phyloP scores from a whole-genome alignment of 2,797 vertebrate genomes.

The Lutjanus campechanus region DNA sequence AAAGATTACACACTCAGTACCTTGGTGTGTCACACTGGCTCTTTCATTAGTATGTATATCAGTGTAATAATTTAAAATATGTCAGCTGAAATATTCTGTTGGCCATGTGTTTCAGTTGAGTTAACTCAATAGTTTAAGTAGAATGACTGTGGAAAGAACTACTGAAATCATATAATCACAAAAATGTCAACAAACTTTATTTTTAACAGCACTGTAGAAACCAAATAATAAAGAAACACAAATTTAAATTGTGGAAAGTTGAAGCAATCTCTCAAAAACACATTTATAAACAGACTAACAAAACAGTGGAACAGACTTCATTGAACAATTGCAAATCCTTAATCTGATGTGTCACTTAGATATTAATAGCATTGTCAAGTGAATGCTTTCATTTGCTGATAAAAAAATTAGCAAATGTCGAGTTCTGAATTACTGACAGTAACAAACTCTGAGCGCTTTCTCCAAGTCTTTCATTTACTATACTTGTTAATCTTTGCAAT shows the following conservation, averaged over 20 bases:
- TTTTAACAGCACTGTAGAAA: conserved; percentile 67
- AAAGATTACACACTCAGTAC: conserved; percentile 34
- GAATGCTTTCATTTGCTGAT: conserved; percentile 17
- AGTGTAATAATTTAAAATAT: not conserved
- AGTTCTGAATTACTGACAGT: conserved; percentile 10
- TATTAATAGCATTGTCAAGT: conserved; percentile 8
- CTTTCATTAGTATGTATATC: conserved; percentile 9
- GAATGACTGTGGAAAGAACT: not conserved
- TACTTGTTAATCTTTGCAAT: conserved; percentile 31
- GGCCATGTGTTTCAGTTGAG: not conserved
- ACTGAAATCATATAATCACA: conserved; percentile 50
- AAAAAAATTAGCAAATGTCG: not conserved
- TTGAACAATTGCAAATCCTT: conserved; percentile 28
- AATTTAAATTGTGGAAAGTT: conserved; percentile 39
- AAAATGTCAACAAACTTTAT: conserved; percentile 72
- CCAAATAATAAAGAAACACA: conserved; percentile 45
- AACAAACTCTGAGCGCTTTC: conserved; percentile 13
- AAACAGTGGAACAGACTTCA: conserved; percentile 24
- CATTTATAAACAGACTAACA: conserved; percentile 46
- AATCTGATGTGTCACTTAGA: conserved; percentile 4
- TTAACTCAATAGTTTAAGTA: not conserved
- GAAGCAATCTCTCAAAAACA: conserved; percentile 36
- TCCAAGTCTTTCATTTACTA: conserved; percentile 8
- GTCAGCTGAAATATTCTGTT: not conserved
- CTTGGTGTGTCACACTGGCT: conserved; percentile 17